Percentiles rank a stretch among this genome's conserved stretches.
phyloP scores from a whole-genome alignment of 1,140 invertebrate species.

The Zaprionus tsacasi region DNA sequence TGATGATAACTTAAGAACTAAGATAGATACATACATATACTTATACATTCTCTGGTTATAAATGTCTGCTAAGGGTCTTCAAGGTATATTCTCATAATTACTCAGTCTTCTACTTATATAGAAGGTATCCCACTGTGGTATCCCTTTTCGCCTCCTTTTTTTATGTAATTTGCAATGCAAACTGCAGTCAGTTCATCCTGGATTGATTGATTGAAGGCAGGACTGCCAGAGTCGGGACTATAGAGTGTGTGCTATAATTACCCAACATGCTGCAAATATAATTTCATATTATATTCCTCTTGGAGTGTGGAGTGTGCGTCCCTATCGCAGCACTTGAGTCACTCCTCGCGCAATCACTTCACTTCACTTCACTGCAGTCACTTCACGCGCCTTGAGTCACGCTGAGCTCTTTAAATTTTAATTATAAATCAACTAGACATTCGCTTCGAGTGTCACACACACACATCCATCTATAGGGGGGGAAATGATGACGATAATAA shows the following conservation, averaged over 20 bases:
- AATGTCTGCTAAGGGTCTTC: no score
- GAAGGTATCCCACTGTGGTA: no score
- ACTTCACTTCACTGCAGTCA: background rate
- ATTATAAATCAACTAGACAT: conserved; percentile 56
- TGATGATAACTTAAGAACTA: no score
- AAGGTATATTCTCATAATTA: no score
- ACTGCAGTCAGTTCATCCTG: conserved; percentile 35
- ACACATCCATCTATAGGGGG: background rate
- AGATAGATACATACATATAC: no score
- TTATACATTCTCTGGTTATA: no score
- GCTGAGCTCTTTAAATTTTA: conserved; percentile 39
- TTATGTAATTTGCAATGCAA: conserved; percentile 55
- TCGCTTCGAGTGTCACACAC: conserved; percentile 4
- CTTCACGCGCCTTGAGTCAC: background rate
- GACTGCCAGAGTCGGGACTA: background rate
- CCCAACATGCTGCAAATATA: background rate
- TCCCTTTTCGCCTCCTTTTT: conserved; percentile 37
- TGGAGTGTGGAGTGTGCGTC: background rate
- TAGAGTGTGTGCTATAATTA: background rate
- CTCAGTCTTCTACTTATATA: no score
- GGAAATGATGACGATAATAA: conserved; percentile 59
- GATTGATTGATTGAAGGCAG: conserved; percentile 15
- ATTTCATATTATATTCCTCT: background rate
- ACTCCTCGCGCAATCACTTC: background rate
- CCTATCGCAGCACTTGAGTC: conserved; percentile 3